Evolutionary conservation across 2,113 vertebrate genomes (phyloP).

Genomic region (Arenaria interpres): DNA sequence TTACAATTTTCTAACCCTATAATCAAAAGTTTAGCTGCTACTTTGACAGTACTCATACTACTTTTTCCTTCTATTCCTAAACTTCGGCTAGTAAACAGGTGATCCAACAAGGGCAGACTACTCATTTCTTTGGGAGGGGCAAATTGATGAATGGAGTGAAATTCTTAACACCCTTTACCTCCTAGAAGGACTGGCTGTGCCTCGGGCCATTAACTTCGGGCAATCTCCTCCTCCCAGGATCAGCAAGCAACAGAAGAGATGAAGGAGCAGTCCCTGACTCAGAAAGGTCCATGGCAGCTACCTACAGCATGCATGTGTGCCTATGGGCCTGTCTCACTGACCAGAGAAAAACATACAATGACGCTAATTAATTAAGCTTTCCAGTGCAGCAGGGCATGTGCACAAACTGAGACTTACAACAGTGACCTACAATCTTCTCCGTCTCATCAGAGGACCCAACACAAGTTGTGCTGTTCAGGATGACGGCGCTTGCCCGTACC

Average conservation of each 20-base stretch:
- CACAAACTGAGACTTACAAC: background rate
- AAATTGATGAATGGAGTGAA: background rate
- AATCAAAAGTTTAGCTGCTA: background rate
- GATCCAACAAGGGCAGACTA: background rate
- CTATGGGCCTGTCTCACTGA: background rate
- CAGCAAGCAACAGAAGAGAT: background rate
- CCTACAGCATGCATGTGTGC: background rate
- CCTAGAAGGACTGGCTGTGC: background rate
- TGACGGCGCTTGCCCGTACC: rapidly evolving
- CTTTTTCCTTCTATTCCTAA: slow-evolving; percentile 13
- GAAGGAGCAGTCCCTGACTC: background rate
- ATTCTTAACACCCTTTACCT: background rate
- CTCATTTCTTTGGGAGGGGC: background rate
- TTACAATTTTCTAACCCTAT: background rate
- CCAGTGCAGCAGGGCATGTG: background rate
- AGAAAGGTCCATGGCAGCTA: background rate
- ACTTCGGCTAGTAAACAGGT: background rate
- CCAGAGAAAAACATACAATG: background rate
- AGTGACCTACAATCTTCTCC: background rate
- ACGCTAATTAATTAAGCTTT: background rate
- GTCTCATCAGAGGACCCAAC: rapidly evolving
- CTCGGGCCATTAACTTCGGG: background rate
- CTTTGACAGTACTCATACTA: background rate
- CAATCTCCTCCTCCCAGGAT: background rate
- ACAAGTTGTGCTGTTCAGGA: background rate